These are phyloP conservation scores for Rhagoletis zephyria DNA, from an alignment of 1,140 invertebrate genomes.

Conservation along the genomic window DNA sequence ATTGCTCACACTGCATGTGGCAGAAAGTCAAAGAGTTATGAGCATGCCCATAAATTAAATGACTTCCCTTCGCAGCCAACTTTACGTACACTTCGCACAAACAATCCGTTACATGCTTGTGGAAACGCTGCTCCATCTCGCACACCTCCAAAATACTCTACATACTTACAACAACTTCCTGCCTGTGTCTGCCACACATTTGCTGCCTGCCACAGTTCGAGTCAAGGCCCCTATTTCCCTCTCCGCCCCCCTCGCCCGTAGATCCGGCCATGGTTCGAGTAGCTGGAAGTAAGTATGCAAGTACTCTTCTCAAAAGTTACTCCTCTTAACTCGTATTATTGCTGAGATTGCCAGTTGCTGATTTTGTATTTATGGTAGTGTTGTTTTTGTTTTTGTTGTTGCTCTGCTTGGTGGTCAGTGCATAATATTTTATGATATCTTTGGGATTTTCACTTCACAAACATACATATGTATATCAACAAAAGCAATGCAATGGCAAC, in stretches of 20 bases:
- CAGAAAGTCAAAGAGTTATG: slow-evolving; percentile 54
- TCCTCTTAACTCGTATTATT: slow-evolving; percentile 15
- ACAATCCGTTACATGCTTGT: slow-evolving; percentile 8
- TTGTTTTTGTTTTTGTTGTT: slow-evolving; percentile 6
- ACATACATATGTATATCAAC: slow-evolving; percentile 31
- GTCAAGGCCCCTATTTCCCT: background rate
- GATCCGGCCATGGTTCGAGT: background rate
- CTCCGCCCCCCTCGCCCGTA: background rate
- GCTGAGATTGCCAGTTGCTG: slow-evolving; percentile 38
- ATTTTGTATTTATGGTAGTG: background rate
- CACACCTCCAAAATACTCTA: slow-evolving; percentile 18
- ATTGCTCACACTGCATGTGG: slow-evolving; percentile 16
- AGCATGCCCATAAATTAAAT: slow-evolving; percentile 54
- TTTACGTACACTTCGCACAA: background rate
- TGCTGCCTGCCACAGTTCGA: background rate
- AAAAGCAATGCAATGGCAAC: slow-evolving; percentile 4
- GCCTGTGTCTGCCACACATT: background rate
- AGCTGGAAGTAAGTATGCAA: slow-evolving; percentile 26
- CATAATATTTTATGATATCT: slow-evolving; percentile 51
- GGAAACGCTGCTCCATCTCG: background rate
- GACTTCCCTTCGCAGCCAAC: slow-evolving; percentile 12
- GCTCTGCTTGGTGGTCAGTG: slow-evolving; percentile 49
- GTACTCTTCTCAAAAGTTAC: slow-evolving; percentile 26
- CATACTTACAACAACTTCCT: slow-evolving; percentile 24
- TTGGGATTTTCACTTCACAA: slow-evolving; percentile 48